Percentiles rank a stretch among this genome's conserved stretches.
Conservation (phyloP, 2,113 vertebrate species). For the Recurvirostra avosetta region DNA sequence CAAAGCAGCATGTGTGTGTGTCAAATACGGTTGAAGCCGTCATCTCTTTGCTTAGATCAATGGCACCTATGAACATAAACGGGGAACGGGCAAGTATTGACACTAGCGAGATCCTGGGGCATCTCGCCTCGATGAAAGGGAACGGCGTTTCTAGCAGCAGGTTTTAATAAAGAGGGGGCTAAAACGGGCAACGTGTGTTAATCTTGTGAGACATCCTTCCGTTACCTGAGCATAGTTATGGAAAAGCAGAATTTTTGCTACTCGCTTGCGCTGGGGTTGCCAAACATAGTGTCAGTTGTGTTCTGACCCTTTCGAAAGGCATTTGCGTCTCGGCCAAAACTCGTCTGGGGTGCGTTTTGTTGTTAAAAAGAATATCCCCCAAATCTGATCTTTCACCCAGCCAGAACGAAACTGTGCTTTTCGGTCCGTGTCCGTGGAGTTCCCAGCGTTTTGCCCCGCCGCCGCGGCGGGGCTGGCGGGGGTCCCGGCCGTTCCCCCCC, state of each 20-base stretch:
- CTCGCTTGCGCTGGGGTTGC: background rate
- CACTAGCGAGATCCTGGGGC: background rate
- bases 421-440: background rate
- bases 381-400: no score
- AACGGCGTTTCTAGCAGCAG: background rate
- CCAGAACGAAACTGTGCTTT: no score
- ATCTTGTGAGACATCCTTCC: background rate
- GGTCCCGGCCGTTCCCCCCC: background rate
- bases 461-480: no score
- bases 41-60: background rate
- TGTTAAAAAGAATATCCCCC: no score
- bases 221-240: background rate
- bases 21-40: background rate
- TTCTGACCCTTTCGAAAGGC: background rate
- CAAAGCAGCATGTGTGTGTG: fast-evolving
- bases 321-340: background rate
- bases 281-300: background rate
- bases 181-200: background rate
- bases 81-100: background rate
- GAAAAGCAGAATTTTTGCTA: background rate
- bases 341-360: background rate
- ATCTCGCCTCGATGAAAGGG: background rate
- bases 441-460: background rate
- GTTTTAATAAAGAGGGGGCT: background rate
- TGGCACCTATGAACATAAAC: background rate